Evolutionary conservation across 1,140 invertebrate species (phyloP).

Genomic region (Halesus radiatus): DNA sequence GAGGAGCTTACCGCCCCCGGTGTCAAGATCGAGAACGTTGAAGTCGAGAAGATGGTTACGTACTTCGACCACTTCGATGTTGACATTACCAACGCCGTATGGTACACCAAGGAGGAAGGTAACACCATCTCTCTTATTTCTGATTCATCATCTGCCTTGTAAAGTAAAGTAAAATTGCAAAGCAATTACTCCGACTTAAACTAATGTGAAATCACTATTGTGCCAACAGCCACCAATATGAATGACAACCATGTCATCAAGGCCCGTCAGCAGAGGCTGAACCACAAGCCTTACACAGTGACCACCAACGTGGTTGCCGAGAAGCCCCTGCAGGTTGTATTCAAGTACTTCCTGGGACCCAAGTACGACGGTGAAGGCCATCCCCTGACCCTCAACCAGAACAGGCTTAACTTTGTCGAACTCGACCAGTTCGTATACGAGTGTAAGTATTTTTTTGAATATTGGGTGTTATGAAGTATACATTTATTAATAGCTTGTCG

Average conservation of each 20-base stretch:
- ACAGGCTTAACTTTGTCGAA: conserved; percentile 71
- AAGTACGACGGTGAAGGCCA: conserved; percentile 69
- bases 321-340: conserved; percentile 66
- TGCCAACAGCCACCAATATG: conserved; percentile 35
- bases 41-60: conserved; percentile 74
- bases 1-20: conserved; percentile 75
- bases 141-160: not conserved
- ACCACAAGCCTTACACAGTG: conserved; percentile 78
- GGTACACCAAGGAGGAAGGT: conserved; percentile 62
- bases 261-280: conserved; percentile 70
- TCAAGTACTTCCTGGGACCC: conserved; percentile 73
- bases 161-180: not conserved
- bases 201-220: not conserved
- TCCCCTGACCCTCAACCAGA: conserved; percentile 67
- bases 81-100: conserved; percentile 70
- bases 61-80: conserved; percentile 73
- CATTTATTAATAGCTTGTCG: too few species aligned
- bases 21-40: conserved; percentile 75
- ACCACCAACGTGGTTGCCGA: conserved; percentile 68
- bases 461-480: too few species aligned
- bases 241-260: conserved; percentile 63
- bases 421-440: conserved; percentile 72
- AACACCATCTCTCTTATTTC: conserved; percentile 42
- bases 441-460: conserved; percentile 48
- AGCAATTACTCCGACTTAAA: not conserved